These are phyloP conservation scores for Catharus fuscescens DNA, from an alignment of 2,113 vertebrate genomes.

Conservation along the genomic window DNA sequence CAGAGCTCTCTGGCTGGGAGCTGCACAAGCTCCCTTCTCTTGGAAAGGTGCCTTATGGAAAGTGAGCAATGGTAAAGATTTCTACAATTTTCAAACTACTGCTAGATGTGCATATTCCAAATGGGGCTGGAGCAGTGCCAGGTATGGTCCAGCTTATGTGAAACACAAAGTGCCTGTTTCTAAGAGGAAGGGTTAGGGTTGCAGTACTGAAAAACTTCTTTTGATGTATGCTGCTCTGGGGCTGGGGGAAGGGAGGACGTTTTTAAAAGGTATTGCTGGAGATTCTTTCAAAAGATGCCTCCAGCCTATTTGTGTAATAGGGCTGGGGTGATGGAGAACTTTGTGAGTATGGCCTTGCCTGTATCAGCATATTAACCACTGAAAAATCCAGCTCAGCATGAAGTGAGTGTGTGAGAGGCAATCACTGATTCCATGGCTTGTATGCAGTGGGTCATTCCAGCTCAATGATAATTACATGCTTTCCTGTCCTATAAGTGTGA, in stretches of 20 bases:
- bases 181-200: background rate
- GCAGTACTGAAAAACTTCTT: background rate
- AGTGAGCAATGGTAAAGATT: background rate
- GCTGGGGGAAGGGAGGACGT: background rate
- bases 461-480: background rate
- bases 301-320: background rate
- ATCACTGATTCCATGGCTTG: background rate
- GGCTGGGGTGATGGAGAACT: background rate
- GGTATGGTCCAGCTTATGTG: background rate
- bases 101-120: background rate
- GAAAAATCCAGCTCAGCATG: background rate
- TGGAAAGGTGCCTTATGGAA: background rate
- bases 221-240: background rate
- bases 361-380: background rate
- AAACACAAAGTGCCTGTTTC: background rate
- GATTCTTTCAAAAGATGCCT: background rate
- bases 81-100: background rate
- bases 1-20: background rate
- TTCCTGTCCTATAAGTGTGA: background rate
- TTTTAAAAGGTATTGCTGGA: background rate
- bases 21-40: background rate
- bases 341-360: background rate
- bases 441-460: background rate
- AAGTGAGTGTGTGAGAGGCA: background rate
- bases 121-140: background rate